These are phyloP conservation scores for Tetragonula clypearis DNA, from an alignment of 1,140 invertebrate genomes.

Conservation along the genomic window DNA sequence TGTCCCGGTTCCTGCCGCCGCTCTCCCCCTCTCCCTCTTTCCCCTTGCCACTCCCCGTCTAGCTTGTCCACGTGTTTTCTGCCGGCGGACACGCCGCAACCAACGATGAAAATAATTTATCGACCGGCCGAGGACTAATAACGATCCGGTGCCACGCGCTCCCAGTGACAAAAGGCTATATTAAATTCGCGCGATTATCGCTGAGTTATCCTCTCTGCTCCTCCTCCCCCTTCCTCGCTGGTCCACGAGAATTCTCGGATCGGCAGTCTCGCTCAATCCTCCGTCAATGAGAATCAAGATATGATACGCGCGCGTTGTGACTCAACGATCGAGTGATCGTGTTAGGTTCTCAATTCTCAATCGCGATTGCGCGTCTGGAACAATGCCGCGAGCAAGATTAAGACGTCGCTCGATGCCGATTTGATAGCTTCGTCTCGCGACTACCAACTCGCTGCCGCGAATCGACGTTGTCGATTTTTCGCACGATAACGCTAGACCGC, in stretches of 20 bases:
- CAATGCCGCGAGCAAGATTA: slow-evolving; percentile 43
- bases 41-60: neutral
- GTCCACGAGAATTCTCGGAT: neutral
- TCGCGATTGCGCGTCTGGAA: slow-evolving; percentile 16
- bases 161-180: slow-evolving; percentile 23
- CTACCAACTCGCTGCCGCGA: neutral
- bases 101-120: slow-evolving; percentile 61
- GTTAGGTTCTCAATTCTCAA: neutral
- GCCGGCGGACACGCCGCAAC: slow-evolving; percentile 48
- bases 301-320: no score
- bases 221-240: no score
- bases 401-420: slow-evolving; percentile 21
- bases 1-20: neutral
- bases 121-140: slow-evolving; percentile 37
- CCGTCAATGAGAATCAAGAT: no score
- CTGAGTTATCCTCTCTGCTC: slow-evolving; percentile 1
- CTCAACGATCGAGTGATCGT: neutral
- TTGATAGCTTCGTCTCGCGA: neutral
- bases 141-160: slow-evolving; percentile 40
- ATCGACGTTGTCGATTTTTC: neutral
- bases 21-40: neutral
- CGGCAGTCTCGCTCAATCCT: neutral
- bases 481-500: neutral
- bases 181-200: slow-evolving; percentile 39
- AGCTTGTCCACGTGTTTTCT: slow-evolving; percentile 47